Percentiles rank a stretch among this genome's conserved stretches.
phyloP scores from a whole-genome alignment of 2,888 invertebrate species.

The Colostygia pectinataria region DNA sequence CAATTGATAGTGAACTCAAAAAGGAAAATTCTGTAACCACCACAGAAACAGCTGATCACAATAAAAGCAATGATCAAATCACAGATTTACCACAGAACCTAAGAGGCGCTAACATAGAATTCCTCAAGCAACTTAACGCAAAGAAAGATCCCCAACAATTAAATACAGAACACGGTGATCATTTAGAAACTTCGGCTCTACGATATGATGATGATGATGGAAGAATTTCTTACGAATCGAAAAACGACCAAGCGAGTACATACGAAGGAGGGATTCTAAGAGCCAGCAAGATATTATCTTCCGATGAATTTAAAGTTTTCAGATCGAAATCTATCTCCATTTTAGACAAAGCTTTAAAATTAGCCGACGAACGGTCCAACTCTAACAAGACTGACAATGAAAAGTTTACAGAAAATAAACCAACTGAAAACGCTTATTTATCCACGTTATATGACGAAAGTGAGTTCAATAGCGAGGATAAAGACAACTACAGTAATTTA shows the following conservation, averaged over 20 bases:
- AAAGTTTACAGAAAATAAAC: slow-evolving; percentile 23
- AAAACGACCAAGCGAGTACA: slow-evolving; percentile 18
- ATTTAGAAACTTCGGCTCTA: slow-evolving; percentile 75
- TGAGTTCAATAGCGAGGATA: slow-evolving; percentile 14
- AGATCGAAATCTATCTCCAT: slow-evolving; percentile 23
- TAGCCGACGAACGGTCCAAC: slow-evolving; percentile 20
- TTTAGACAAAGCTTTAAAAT: slow-evolving; percentile 33
- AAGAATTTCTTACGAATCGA: slow-evolving; percentile 19
- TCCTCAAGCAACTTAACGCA: slow-evolving; percentile 70
- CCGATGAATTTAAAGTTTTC: slow-evolving; percentile 14
- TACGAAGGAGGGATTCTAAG: slow-evolving; percentile 16
- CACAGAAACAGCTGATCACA: slow-evolving; percentile 36
- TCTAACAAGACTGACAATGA: slow-evolving; percentile 21
- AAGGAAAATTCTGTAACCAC: slow-evolving; percentile 17
- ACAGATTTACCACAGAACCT: slow-evolving; percentile 67
- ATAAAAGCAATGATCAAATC: slow-evolving; percentile 41
- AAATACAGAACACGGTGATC: slow-evolving; percentile 53
- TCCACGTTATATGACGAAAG: slow-evolving; percentile 15
- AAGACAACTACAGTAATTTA: slow-evolving; percentile 11
- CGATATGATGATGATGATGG: slow-evolving; percentile 42
- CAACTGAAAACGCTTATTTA: slow-evolving; percentile 27
- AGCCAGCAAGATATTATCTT: slow-evolving; percentile 29
- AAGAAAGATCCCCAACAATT: slow-evolving; percentile 65
- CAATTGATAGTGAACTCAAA: slow-evolving; percentile 29
- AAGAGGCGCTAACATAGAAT: slow-evolving; percentile 77